Evolutionary conservation across 1,140 invertebrate species (phyloP).

Genomic region (Zophobas morio): DNA sequence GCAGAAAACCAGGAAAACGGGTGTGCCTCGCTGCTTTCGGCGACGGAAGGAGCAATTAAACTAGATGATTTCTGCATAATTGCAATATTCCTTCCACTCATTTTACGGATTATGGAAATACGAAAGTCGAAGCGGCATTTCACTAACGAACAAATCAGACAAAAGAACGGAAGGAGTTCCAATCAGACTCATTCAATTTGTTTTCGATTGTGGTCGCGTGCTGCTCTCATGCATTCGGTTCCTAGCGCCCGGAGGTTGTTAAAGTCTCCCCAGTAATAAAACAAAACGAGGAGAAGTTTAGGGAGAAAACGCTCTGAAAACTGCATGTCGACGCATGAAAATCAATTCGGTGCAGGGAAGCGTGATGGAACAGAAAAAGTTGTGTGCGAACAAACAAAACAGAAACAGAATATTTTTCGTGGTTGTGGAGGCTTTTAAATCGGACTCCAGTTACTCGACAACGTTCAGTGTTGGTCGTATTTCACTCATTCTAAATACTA

Average conservation of each 20-base stretch:
- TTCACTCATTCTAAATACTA: too few species aligned
- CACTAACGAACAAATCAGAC: neutral
- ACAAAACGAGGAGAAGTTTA: slow-evolving; percentile 23
- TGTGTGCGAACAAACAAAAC: too few species aligned
- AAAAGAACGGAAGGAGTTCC: neutral
- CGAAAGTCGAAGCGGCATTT: slow-evolving; percentile 4
- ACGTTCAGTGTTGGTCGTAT: too few species aligned
- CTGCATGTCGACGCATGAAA: slow-evolving; percentile 22
- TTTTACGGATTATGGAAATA: slow-evolving; percentile 20
- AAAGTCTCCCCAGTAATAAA: slow-evolving; percentile 34
- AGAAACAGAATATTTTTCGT: too few species aligned
- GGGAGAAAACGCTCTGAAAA: slow-evolving; percentile 12
- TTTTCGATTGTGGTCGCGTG: slow-evolving; percentile 34
- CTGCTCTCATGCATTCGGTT: slow-evolving; percentile 13
- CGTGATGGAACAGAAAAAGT: neutral
- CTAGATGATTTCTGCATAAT: slow-evolving; percentile 21
- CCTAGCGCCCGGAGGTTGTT: slow-evolving; percentile 19
- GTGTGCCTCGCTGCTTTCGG: slow-evolving; percentile 13
- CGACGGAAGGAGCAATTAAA: slow-evolving; percentile 33
- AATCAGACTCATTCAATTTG: slow-evolving; percentile 18
- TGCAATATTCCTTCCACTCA: slow-evolving; percentile 13
- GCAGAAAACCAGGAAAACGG: slow-evolving; percentile 23
- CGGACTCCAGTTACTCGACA: too few species aligned
- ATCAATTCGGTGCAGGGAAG: slow-evolving; percentile 14
- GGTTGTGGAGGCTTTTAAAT: too few species aligned